Evolutionary conservation across 2,888 invertebrate species (phyloP).

Genomic region (Cerastis leucographa): DNA sequence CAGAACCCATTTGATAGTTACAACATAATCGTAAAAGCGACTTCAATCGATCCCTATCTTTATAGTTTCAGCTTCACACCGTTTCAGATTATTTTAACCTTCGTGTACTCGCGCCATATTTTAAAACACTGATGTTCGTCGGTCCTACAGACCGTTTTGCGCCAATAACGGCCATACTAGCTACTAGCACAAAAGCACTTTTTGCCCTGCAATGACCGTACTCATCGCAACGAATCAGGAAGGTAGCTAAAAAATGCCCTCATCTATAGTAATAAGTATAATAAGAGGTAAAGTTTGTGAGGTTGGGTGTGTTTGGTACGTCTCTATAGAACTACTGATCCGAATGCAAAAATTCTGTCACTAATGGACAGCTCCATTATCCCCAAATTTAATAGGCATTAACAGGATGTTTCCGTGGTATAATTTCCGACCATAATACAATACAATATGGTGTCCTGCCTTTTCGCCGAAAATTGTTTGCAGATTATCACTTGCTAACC

Average conservation of each 20-base stretch:
- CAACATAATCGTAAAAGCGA: constrained; percentile 38
- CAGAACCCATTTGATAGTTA: constrained; percentile 3
- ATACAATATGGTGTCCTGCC: no score
- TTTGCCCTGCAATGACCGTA: background rate
- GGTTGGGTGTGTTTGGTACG: background rate
- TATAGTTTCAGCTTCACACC: constrained; percentile 30
- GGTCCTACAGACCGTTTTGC: background rate
- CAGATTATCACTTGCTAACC: no score
- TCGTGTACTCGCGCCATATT: background rate
- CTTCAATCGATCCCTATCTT: constrained; percentile 32
- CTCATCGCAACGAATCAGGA: background rate
- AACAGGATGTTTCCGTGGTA: background rate
- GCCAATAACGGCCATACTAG: background rate
- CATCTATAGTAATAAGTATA: background rate
- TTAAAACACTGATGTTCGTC: background rate
- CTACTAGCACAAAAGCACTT: background rate
- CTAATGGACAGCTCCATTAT: background rate
- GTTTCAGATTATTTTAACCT: constrained; percentile 40
- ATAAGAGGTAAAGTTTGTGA: background rate
- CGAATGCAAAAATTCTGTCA: background rate
- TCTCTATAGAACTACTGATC: no score
- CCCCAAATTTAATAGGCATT: background rate
- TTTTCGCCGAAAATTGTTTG: no score
- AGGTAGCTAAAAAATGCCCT: background rate
- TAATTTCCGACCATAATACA: background rate